phyloP scores from a whole-genome alignment of 2,888 invertebrate genomes.

The Drosophila neutralis region DNA sequence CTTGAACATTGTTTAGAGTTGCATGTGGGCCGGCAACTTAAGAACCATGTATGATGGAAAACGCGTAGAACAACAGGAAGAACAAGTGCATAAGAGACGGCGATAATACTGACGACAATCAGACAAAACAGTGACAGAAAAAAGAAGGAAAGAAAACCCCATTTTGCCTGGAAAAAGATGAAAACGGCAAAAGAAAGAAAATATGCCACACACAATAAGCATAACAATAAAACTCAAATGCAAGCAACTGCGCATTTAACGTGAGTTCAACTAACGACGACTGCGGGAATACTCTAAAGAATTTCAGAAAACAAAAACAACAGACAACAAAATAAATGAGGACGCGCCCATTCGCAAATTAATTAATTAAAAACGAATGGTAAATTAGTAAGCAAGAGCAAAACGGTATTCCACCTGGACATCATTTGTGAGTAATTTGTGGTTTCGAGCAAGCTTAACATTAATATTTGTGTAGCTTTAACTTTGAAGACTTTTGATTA shows the following conservation, averaged over 20 bases:
- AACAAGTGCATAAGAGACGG: constrained; percentile 20
- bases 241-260: constrained; percentile 39
- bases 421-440: background rate
- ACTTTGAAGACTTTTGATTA: background rate
- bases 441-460: background rate
- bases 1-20: constrained; percentile 2
- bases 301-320: background rate
- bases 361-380: background rate
- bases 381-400: background rate
- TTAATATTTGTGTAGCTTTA: background rate
- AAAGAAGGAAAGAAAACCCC: background rate
- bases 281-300: constrained; percentile 1
- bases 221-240: constrained; percentile 53
- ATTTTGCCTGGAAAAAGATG: constrained; percentile 22
- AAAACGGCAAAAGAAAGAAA: constrained; percentile 17
- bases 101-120: constrained; percentile 31
- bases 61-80: background rate
- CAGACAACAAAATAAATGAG: background rate
- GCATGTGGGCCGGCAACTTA: constrained; percentile 15
- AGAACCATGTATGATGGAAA: background rate
- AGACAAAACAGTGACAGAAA: constrained; percentile 20
- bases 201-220: constrained; percentile 61
- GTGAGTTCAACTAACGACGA: constrained; percentile 1
- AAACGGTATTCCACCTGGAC: background rate
- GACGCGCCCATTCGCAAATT: background rate